phyloP scores from a whole-genome alignment of 2,113 vertebrate species.

The Benthochromis sp. region DNA sequence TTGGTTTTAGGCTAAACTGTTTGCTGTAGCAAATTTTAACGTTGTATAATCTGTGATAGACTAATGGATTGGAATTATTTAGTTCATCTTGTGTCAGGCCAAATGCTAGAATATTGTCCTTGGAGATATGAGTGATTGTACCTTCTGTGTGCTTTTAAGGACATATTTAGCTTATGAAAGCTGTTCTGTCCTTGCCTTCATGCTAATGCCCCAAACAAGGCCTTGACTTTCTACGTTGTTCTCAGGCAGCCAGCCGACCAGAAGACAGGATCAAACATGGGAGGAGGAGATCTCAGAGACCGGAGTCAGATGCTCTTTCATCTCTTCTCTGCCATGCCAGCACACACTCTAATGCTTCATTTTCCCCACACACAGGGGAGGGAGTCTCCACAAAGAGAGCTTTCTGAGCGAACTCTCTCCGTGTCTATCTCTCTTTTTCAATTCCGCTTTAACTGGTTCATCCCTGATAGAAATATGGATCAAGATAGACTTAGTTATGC shows the following conservation, averaged over 20 bases:
- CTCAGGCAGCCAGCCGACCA: constrained; percentile 23
- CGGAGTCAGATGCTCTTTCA: constrained; percentile 57
- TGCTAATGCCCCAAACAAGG: constrained; percentile 44
- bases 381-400: constrained; percentile 39
- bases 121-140: neutral
- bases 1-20: neutral
- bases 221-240: neutral
- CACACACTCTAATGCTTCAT: constrained; percentile 39
- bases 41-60: neutral
- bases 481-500: constrained; percentile 2
- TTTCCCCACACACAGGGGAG: constrained; percentile 19
- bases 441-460: constrained; percentile 32
- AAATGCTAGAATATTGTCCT: neutral
- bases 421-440: constrained; percentile 2
- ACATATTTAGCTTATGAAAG: constrained; percentile 25
- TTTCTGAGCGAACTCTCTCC: constrained; percentile 5
- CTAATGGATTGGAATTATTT: neutral
- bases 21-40: neutral
- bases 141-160: neutral
- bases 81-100: neutral
- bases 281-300: constrained; percentile 56
- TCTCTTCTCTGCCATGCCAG: constrained; percentile 37
- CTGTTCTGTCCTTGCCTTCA: constrained; percentile 30
- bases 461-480: constrained; percentile 30
- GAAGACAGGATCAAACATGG: constrained; percentile 59